phyloP scores from a whole-genome alignment of 2,113 vertebrate genomes.

The Rattus norvegicus region DNA sequence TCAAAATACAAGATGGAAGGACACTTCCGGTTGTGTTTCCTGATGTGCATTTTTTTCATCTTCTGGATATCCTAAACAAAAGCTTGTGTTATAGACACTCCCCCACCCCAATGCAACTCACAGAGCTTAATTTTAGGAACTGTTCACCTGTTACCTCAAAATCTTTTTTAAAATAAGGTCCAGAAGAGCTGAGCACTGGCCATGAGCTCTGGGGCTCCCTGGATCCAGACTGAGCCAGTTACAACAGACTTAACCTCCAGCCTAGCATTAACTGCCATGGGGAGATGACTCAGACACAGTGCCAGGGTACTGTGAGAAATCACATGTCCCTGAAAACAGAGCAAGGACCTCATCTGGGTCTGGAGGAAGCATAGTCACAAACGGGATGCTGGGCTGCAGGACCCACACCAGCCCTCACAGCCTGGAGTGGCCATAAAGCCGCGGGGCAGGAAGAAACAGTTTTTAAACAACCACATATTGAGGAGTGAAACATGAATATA shows the following conservation, averaged over 20 bases:
- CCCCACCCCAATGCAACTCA: too few relatives aligned
- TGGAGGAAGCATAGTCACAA: too few relatives aligned
- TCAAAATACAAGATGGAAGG: not conserved
- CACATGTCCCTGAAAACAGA: not conserved
- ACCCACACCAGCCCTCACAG: too few relatives aligned
- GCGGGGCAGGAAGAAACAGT: rapidly evolving
- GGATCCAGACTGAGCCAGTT: not conserved
- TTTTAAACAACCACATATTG: not conserved
- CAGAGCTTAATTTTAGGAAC: not conserved
- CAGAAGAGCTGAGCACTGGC: not conserved
- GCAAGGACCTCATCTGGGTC: not conserved
- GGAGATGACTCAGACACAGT: not conserved
- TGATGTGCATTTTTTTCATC: not conserved
- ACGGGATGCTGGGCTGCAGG: too few relatives aligned
- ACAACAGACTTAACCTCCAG: not conserved
- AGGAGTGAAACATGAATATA: not conserved
- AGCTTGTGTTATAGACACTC: not conserved
- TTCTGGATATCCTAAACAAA: not conserved
- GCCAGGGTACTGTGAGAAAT: not conserved
- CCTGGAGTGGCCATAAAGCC: not conserved
- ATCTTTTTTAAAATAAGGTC: not conserved
- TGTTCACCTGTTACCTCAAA: not conserved
- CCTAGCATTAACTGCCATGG: too few relatives aligned
- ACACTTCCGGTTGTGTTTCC: not conserved
- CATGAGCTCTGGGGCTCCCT: not conserved